Conservation (phyloP, 2,797 vertebrate genomes). For the Buphagus erythrorhynchus region DNA sequence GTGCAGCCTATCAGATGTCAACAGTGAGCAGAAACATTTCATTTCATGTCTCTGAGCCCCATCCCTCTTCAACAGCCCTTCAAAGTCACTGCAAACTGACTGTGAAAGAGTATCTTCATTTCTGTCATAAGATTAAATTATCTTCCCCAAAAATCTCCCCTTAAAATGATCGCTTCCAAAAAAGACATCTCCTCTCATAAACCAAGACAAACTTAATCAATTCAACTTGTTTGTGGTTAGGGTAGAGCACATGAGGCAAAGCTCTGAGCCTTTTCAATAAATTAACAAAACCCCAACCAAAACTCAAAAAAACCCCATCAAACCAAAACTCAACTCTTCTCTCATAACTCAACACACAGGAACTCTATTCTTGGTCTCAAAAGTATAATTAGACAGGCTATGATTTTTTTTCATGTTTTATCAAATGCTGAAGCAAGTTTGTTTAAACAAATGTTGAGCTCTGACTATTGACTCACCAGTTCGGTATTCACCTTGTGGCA, state of each 20-base stretch:
- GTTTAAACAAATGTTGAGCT: neutral
- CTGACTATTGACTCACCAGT: neutral
- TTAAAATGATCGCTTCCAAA: neutral
- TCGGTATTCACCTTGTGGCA: neutral
- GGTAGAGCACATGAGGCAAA: neutral
- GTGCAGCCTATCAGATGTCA: neutral
- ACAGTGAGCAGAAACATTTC: neutral
- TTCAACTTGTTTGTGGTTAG: neutral
- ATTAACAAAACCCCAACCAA: neutral
- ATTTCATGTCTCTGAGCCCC: neutral
- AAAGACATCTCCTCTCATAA: neutral
- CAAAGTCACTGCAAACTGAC: neutral
- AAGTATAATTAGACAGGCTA: neutral
- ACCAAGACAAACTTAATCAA: neutral
- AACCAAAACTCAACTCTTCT: neutral
- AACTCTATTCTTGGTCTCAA: neutral
- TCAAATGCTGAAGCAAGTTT: neutral
- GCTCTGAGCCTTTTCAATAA: neutral
- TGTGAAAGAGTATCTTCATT: neutral
- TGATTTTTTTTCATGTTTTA: neutral
- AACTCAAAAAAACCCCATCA: rapidly evolving
- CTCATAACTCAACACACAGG: neutral
- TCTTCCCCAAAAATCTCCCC: neutral
- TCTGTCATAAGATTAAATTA: neutral
- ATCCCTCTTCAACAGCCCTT: neutral